Conservation (phyloP, 2,888 invertebrate species). For the Stenodema calcarata region DNA sequence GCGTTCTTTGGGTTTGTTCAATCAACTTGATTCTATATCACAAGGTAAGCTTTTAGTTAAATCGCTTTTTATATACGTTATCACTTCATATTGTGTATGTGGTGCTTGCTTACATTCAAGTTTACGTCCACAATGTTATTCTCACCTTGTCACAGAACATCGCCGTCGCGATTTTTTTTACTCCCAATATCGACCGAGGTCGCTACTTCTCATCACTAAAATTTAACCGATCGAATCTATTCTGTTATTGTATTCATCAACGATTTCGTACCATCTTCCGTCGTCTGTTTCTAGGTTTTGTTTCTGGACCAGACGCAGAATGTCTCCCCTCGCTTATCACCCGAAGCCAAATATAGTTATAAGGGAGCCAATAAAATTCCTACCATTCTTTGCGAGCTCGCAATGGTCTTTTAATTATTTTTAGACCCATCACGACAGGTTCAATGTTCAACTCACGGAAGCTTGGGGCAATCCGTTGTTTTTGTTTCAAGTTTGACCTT, state of each 20-base stretch:
- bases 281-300: background rate
- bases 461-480: background rate
- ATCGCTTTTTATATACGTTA: background rate
- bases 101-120: no score
- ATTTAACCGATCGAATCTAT: background rate
- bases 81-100: background rate
- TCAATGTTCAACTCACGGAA: background rate
- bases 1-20: background rate
- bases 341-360: background rate
- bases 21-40: background rate
- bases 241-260: no score
- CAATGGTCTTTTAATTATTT: background rate
- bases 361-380: background rate
- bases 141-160: background rate
- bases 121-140: background rate
- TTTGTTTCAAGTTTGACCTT: background rate
- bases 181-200: background rate
- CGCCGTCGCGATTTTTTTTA: no score
- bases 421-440: background rate
- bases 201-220: background rate
- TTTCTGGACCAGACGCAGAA: background rate
- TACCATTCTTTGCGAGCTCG: background rate
- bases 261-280: no score
- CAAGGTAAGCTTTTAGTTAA: background rate
- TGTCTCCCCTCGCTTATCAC: background rate